Evolutionary conservation across 2,113 vertebrate species (phyloP).

Genomic region (Eublepharis macularius): DNA sequence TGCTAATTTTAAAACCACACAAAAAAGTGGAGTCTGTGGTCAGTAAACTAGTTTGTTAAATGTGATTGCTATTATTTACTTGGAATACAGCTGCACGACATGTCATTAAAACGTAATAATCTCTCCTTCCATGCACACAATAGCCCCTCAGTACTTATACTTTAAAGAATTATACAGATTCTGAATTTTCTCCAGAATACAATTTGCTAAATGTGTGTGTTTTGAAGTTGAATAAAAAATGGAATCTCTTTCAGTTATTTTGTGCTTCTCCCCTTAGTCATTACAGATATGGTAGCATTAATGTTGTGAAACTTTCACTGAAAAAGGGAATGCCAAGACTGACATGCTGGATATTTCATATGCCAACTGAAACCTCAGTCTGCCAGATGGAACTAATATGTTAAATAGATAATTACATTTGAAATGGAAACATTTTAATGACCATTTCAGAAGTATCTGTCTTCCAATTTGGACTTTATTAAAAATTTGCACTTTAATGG

Average conservation of each 20-base stretch:
- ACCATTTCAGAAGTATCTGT: conserved; percentile 5
- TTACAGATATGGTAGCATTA: conserved; percentile 22
- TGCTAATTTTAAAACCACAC: conserved; percentile 54
- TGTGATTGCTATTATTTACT: conserved; percentile 17
- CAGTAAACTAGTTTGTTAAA: conserved; percentile 35
- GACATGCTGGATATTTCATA: conserved; percentile 23
- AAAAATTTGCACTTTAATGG: conserved; percentile 24
- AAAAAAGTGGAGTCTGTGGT: not conserved
- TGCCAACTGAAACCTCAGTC: conserved; percentile 37
- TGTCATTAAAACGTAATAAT: conserved; percentile 13
- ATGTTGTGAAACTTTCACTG: conserved; percentile 34
- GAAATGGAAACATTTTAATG: conserved; percentile 59
- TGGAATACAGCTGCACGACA: conserved; percentile 7
- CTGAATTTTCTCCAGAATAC: not conserved
- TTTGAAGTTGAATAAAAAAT: conserved; percentile 39
- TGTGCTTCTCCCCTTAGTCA: conserved; percentile 8
- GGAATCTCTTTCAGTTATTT: conserved; percentile 38
- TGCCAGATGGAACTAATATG: conserved; percentile 39
- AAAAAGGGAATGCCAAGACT: conserved; percentile 10
- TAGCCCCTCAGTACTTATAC: not conserved
- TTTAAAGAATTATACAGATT: not conserved
- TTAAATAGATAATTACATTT: conserved; percentile 50
- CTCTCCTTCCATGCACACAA: not conserved
- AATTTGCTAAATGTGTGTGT: not conserved
- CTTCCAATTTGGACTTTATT: conserved; percentile 46